phyloP scores from a whole-genome alignment of 2,797 vertebrate species.

The Phoeniculus purpureus region DNA sequence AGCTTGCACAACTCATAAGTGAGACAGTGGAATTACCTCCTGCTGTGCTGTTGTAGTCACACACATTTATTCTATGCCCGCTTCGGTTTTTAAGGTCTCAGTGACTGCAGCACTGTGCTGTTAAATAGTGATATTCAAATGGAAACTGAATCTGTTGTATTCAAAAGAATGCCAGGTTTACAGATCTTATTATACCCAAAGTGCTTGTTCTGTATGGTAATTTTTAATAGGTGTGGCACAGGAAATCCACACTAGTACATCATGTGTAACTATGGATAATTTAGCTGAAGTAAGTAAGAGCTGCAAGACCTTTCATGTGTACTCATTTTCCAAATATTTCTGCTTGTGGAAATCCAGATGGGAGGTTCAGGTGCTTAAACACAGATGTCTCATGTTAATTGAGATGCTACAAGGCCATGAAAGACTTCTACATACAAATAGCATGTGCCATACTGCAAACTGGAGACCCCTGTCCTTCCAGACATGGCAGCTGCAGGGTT shows the following conservation, averaged over 20 bases:
- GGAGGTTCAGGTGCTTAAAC: not conserved
- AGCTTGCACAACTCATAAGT: not conserved
- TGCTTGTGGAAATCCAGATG: not conserved
- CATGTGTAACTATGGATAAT: not conserved
- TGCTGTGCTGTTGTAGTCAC: not conserved
- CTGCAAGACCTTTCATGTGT: not conserved
- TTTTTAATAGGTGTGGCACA: not conserved
- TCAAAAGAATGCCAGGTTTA: not conserved
- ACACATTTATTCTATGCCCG: not conserved
- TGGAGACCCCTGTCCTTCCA: not conserved
- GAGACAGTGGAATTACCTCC: not conserved
- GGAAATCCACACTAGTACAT: not conserved
- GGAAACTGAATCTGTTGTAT: not conserved
- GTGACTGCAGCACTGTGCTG: not conserved
- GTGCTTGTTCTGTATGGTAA: not conserved
- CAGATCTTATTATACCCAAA: not conserved
- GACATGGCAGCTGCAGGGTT: accelerated
- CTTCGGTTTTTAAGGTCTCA: conserved; percentile 4
- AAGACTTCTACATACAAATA: not conserved
- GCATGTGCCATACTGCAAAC: not conserved
- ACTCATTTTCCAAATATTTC: not conserved
- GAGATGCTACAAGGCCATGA: not conserved
- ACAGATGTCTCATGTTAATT: not conserved
- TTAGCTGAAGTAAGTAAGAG: not conserved
- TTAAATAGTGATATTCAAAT: not conserved